phyloP scores from a whole-genome alignment of 2,113 vertebrate genomes.

The Elgaria multicarinata region DNA sequence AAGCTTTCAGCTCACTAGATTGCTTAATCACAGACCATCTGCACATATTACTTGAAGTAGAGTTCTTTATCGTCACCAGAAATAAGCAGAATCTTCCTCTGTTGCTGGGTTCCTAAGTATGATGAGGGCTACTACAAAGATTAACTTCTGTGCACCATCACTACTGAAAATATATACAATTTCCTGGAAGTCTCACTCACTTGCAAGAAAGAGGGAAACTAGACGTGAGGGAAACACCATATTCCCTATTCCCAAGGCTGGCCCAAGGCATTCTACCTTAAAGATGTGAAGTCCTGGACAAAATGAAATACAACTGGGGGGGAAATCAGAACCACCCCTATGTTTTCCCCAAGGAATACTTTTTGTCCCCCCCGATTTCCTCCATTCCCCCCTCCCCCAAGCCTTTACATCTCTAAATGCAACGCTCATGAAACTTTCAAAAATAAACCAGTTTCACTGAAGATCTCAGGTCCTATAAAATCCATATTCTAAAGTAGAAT shows the following conservation, averaged over 20 bases:
- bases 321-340: too few species aligned
- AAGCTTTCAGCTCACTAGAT: conserved; percentile 14
- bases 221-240: too few species aligned
- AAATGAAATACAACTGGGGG: too few species aligned
- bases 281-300: too few species aligned
- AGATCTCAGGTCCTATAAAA: neutral
- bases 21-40: conserved; percentile 19
- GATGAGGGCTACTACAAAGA: neutral
- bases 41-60: neutral
- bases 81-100: neutral
- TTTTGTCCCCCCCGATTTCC: too few species aligned
- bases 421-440: neutral
- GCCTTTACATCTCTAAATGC: too few species aligned
- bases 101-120: neutral
- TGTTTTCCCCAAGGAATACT: too few species aligned
- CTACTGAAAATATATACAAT: neutral
- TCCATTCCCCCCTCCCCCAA: too few species aligned
- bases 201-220: neutral
- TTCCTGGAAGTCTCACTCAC: neutral
- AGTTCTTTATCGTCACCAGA: neutral
- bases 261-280: neutral
- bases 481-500: neutral
- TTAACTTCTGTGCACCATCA: neutral
- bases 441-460: neutral
- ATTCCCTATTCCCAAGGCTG: neutral